phyloP scores from a whole-genome alignment of 2,113 vertebrate species.

The Alaudala cheleensis region DNA sequence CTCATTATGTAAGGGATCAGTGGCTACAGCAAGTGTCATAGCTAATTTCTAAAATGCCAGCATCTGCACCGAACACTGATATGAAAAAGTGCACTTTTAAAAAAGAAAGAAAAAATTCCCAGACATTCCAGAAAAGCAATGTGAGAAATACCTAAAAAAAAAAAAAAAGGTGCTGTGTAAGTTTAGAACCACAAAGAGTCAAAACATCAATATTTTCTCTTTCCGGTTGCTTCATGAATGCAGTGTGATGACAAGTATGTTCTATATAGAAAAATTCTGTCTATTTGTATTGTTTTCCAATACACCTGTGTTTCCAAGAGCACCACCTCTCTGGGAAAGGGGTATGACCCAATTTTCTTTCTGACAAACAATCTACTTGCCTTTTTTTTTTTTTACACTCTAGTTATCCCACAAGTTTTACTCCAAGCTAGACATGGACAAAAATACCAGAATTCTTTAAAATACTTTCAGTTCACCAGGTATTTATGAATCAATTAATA shows the following conservation, averaged over 20 bases:
- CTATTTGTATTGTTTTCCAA: not conserved
- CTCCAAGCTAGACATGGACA: not conserved
- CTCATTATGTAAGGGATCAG: not conserved
- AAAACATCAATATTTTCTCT: not conserved
- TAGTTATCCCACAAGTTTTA: not conserved
- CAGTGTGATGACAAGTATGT: not conserved
- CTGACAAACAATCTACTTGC: not conserved
- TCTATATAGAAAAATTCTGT: not conserved
- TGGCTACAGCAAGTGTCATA: not conserved
- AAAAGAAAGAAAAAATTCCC: not conserved
- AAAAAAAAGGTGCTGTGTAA: not conserved
- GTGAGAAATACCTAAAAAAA: not conserved
- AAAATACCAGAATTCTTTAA: not conserved
- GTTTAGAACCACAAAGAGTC: not conserved
- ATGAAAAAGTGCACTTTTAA: not conserved
- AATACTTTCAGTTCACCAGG: not conserved
- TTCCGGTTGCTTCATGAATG: not conserved
- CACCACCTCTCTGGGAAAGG: not conserved
- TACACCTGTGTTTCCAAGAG: not conserved
- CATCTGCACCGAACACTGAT: not conserved
- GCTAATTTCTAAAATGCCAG: not conserved
- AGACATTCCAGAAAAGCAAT: not conserved
- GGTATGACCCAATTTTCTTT: not conserved
- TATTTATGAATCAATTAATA: not conserved
- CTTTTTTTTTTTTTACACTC: not conserved